These are phyloP conservation scores for Brachypteracias leptosomus DNA, from an alignment of 2,113 vertebrate genomes.

Conservation along the genomic window DNA sequence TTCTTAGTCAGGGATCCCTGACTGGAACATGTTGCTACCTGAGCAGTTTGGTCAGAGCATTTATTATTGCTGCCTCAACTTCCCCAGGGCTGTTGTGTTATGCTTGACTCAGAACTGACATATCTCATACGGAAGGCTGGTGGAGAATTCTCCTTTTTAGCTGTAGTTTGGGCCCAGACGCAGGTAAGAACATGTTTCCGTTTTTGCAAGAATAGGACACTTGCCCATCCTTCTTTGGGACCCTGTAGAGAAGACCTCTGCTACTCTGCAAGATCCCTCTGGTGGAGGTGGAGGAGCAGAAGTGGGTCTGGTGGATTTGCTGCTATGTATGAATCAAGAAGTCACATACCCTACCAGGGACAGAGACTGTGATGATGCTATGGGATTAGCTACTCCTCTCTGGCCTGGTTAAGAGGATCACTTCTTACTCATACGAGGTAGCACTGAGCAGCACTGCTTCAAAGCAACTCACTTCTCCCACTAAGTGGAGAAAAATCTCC, in stretches of 20 bases:
- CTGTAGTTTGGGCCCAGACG: neutral
- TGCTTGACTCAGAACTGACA: neutral
- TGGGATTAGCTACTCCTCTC: neutral
- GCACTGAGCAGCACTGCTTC: neutral
- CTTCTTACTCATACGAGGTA: neutral
- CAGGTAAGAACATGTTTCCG: neutral
- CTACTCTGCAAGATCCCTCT: neutral
- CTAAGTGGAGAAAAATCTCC: neutral
- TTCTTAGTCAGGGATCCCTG: neutral
- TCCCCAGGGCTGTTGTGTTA: neutral
- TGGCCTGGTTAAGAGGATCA: neutral
- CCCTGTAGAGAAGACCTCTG: neutral
- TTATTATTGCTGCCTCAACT: neutral
- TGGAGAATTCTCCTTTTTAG: neutral
- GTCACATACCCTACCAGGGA: neutral
- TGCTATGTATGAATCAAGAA: neutral
- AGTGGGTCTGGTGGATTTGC: neutral
- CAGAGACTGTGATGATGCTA: neutral
- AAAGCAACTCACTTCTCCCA: neutral
- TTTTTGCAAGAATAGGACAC: neutral
- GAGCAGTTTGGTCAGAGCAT: neutral
- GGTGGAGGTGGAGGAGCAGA: neutral
- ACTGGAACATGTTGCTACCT: neutral
- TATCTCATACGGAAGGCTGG: neutral
- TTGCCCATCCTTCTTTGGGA: neutral